Conservation (phyloP, 2,113 vertebrate genomes). For the Callocephalon fimbriatum region DNA sequence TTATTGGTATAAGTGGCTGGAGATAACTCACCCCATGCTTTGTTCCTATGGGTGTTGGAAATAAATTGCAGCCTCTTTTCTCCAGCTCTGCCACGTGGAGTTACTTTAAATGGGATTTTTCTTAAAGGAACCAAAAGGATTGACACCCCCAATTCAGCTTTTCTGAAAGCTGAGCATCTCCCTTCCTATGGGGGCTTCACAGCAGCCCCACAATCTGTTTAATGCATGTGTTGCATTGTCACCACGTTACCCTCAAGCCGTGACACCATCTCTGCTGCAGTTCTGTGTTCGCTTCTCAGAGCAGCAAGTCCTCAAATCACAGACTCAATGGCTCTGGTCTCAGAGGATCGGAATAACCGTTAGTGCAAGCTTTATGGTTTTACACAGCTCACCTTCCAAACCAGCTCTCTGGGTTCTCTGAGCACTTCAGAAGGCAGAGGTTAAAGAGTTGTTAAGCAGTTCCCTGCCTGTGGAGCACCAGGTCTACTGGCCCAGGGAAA, state of each 20-base stretch:
- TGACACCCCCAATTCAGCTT: neutral
- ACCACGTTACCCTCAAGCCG: neutral
- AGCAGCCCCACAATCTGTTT: neutral
- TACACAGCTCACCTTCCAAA: neutral
- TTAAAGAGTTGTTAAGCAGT: neutral
- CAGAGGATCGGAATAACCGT: neutral
- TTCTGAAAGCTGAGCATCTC: neutral
- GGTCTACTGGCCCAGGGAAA: neutral
- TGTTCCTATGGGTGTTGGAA: neutral
- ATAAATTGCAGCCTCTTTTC: neutral
- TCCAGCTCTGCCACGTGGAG: neutral
- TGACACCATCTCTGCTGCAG: neutral
- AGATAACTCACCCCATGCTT: neutral
- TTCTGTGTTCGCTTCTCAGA: neutral
- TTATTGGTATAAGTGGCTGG: neutral
- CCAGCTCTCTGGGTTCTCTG: neutral
- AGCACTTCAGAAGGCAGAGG: neutral
- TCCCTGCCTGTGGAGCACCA: neutral
- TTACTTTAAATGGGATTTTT: neutral
- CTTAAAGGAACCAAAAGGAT: neutral
- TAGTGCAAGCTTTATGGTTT: neutral
- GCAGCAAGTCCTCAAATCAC: neutral
- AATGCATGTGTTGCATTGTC: neutral
- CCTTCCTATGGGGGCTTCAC: neutral
- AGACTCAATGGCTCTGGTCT: neutral